Evolutionary conservation across 2,113 vertebrate species (phyloP).

Genomic region (Laticauda laticaudata): DNA sequence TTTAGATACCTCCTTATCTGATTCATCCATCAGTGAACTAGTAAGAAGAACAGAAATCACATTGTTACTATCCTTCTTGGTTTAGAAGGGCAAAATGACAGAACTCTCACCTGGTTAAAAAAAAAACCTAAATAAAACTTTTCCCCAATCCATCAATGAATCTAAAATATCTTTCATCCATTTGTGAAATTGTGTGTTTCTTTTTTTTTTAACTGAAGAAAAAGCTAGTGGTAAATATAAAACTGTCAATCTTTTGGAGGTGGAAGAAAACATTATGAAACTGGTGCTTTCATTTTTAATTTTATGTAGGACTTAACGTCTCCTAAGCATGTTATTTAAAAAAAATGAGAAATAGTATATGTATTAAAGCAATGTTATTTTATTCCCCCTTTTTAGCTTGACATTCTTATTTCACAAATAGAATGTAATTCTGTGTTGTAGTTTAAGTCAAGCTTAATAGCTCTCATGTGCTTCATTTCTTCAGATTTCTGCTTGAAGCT

Average conservation of each 20-base stretch:
- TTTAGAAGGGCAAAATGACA: neutral
- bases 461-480: neutral
- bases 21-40: neutral
- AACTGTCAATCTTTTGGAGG: neutral
- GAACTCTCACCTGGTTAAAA: neutral
- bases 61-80: neutral
- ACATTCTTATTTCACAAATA: neutral
- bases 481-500: neutral
- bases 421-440: neutral
- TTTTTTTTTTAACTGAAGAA: neutral
- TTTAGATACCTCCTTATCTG: neutral
- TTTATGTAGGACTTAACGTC: slow-evolving; percentile 18
- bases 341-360: neutral
- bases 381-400: neutral
- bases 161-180: neutral
- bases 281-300: slow-evolving; percentile 35
- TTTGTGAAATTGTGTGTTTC: neutral
- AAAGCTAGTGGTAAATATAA: neutral
- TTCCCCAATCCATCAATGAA: neutral
- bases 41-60: neutral
- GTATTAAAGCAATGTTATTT: neutral
- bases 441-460: neutral
- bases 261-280: neutral
- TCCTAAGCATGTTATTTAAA: neutral
- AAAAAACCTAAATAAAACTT: neutral